Percentiles rank a stretch among this genome's conserved stretches.
phyloP scores from a whole-genome alignment of 2,797 vertebrate genomes.

The Nothura maculosa region DNA sequence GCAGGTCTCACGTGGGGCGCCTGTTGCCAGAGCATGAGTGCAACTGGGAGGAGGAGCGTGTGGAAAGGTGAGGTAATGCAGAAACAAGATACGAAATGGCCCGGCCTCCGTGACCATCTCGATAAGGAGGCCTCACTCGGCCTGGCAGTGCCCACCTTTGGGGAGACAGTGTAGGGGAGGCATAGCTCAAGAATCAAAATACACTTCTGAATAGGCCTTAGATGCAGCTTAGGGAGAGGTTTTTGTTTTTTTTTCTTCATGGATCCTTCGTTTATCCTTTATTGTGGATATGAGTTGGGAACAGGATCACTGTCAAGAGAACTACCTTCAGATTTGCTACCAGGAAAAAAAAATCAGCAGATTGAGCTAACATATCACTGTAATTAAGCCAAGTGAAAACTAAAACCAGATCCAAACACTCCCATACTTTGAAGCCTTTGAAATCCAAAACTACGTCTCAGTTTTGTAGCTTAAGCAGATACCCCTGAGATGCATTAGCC shows the following conservation, averaged over 20 bases:
- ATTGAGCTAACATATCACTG: background rate
- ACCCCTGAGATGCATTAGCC: background rate
- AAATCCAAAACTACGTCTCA: background rate
- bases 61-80: background rate
- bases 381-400: background rate
- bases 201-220: background rate
- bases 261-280: background rate
- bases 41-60: background rate
- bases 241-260: background rate
- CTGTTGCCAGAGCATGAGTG: background rate
- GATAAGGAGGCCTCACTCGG: fast-evolving
- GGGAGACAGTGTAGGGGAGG: background rate
- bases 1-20: background rate
- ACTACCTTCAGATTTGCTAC: background rate
- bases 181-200: background rate
- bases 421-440: background rate
- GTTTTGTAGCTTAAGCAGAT: background rate
- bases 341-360: background rate
- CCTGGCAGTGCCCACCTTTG: background rate
- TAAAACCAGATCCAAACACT: background rate
- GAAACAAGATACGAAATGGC: fast-evolving
- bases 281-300: background rate
- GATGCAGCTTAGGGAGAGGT: background rate
- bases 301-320: background rate
- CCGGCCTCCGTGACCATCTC: background rate